These are phyloP conservation scores for Aethes cnicana DNA, from an alignment of 2,888 invertebrate genomes.

Conservation along the genomic window DNA sequence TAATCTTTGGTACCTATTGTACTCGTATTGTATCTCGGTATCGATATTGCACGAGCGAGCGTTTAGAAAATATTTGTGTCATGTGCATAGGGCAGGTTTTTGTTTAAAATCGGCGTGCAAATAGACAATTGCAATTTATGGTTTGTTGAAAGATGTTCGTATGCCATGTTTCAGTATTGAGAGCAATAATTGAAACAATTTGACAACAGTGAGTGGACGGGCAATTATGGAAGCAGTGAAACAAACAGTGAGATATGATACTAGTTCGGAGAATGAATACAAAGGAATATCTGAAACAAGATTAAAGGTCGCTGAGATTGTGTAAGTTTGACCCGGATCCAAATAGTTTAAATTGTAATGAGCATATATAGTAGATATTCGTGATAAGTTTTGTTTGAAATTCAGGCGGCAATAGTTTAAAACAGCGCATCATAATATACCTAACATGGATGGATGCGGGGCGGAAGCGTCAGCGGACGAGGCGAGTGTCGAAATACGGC, in stretches of 20 bases:
- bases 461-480: constrained; percentile 72
- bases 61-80: no score
- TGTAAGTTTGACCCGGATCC: constrained; percentile 76
- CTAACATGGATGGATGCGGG: constrained; percentile 59
- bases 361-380: constrained; percentile 50
- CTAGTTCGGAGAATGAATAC: constrained; percentile 68
- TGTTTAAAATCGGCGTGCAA: no score
- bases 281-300: constrained; percentile 72
- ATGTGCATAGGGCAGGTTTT: no score
- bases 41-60: no score
- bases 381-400: constrained; percentile 13
- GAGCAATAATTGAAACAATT: constrained; percentile 2
- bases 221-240: constrained; percentile 41
- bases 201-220: constrained; percentile 23
- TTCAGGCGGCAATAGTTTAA: constrained; percentile 3
- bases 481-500: constrained; percentile 72
- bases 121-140: no score
- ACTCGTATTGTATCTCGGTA: no score
- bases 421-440: constrained; percentile 17
- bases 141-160: no score
- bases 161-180: no score
- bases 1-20: no score
- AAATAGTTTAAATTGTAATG: constrained; percentile 50
- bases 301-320: constrained; percentile 75
- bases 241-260: constrained; percentile 55